These are phyloP conservation scores for Mesocricetus auratus DNA, from an alignment of 2,113 vertebrate genomes.

Conservation along the genomic window DNA sequence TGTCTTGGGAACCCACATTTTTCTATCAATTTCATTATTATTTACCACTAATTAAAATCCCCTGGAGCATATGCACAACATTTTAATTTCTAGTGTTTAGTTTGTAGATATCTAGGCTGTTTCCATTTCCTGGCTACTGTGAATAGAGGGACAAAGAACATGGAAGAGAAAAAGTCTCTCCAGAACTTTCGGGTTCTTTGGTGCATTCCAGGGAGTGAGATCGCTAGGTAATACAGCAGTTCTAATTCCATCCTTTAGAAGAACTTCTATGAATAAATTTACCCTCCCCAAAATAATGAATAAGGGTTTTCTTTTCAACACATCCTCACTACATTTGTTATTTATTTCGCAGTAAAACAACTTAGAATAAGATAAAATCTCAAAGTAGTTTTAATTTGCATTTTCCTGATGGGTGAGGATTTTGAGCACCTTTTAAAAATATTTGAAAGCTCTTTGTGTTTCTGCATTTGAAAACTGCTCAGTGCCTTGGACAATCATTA, in stretches of 20 bases:
- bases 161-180: background rate
- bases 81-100: background rate
- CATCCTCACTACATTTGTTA: background rate
- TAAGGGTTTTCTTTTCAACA: background rate
- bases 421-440: no score
- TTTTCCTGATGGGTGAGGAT: no score
- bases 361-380: background rate
- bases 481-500: background rate
- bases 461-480: background rate
- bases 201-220: background rate
- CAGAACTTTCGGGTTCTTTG: background rate
- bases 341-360: background rate
- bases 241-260: background rate
- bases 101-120: background rate
- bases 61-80: background rate
- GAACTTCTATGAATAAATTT: background rate
- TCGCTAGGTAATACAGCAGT: background rate
- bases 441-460: background rate
- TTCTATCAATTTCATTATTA: background rate
- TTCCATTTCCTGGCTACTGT: background rate
- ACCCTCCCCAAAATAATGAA: background rate
- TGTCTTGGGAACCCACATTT: background rate
- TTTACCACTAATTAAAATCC: background rate
- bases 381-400: background rate
- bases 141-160: background rate